Conservation (phyloP, 2,113 vertebrate species). For the Brachyhypopomus gauderio region DNA sequence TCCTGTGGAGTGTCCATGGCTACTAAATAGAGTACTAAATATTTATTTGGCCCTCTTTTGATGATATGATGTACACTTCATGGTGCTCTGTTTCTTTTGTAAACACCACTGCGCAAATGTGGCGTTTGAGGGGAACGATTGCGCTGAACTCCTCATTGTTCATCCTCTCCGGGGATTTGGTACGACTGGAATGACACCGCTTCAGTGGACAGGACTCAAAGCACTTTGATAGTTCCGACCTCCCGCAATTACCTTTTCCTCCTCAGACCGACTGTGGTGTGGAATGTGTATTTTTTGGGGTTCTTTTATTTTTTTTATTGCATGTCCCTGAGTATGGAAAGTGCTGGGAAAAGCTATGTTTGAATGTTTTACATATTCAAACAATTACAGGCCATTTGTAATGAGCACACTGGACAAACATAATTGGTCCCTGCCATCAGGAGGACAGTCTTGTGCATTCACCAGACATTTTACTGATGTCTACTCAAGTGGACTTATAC, state of each 20-base stretch:
- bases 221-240: conserved; percentile 50
- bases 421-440: conserved; percentile 7
- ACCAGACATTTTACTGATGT: background rate
- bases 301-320: background rate
- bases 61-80: conserved; percentile 1
- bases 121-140: conserved; percentile 56
- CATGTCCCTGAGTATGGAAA: conserved; percentile 22
- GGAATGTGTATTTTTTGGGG: background rate
- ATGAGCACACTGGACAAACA: conserved; percentile 25
- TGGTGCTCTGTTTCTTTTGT: conserved; percentile 52
- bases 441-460: conserved; percentile 5
- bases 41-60: conserved; percentile 31
- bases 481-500: background rate
- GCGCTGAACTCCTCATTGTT: conserved; percentile 58
- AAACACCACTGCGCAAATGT: conserved; percentile 48
- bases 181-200: conserved; percentile 43
- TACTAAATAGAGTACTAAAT: conserved; percentile 38
- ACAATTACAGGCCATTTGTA: conserved; percentile 29
- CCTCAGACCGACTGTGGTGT: conserved; percentile 14
- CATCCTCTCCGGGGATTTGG: conserved; percentile 41
- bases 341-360: conserved; percentile 26
- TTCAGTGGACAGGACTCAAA: conserved; percentile 46
- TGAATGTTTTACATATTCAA: conserved; percentile 37
- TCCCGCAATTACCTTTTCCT: conserved; percentile 49
- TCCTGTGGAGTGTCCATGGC: conserved; percentile 24